These are phyloP conservation scores for human DNA, from an alignment of 2,113 vertebrate genomes.

Conservation along the genomic window GRCh38 chr7:69671501-69672000, in stretches of 20 bases:
- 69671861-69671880: neutral
- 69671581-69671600: neutral
- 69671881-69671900: neutral
- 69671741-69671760: neutral
- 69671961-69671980: neutral
- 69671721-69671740: neutral
- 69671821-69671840: slow-evolving; percentile 6
- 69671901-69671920: neutral
- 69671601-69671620: neutral
- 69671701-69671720: neutral
- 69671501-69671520: too few species aligned
- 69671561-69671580: neutral
- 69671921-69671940: neutral
- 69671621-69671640: neutral
- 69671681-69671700: neutral
- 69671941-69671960: neutral
- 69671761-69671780: neutral
- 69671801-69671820: slow-evolving; percentile 18
- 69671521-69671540: neutral
- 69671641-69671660: neutral
- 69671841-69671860: neutral
- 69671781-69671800: slow-evolving; percentile 16
- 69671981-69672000: neutral
- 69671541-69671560: too few species aligned
- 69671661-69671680: neutral